Base-by-base conservation (phyloP, 2,888 invertebrate genomes). In the Micropterix aruncella region DNA sequence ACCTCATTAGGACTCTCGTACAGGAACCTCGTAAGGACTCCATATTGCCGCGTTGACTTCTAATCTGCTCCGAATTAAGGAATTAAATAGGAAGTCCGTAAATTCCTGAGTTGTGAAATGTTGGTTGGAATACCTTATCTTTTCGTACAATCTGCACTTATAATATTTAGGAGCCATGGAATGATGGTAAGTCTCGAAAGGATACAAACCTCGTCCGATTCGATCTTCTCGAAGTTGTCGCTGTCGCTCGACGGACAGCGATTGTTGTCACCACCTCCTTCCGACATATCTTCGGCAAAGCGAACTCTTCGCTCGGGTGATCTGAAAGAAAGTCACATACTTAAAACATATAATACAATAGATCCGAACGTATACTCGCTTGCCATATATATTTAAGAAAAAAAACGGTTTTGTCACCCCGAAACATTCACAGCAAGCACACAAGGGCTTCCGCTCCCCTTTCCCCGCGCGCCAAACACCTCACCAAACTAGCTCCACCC, bases 141-240 rank as follows among this genome's bases (percentile, higher is more conserved):
- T n/a, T n/a, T n/a, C 27, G 27, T 7, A 27, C 27, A 27, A 27
- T 27, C 27, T 27, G n/a, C n/a, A n/a, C n/a, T n/a, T n/a, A n/a
- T n/a, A n/a, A n/a, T n/a, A n/a, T n/a, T 27, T 7, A 27, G 27
- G 5, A 27, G 27, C 27, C 5, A 7, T 27, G 16, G 5, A 41
- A 3, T n/a, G 3, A 17, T 18, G 14, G 3, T 16, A 40, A 40
- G 38, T 15, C 16, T 46, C 16, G 16, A n/a, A 16, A 41, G 5
- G 16, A 40, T 16, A 15, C 16, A 16, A 2, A 55, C 59, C n/a
- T 69, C 67, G 2, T 62, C 65, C 0, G 65, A 58, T 40, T 71
- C 70, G 3, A 70, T 67, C 50, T 70, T 70, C 51, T 70, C 69
- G 44, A 68, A 69, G 47, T 68, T 67, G 37, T 70, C 69, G 42